Evolutionary conservation across 2,797 vertebrate species (phyloP), one percentile per base, ranked within the genome.

Genomic region (Stomatorhinus walkeri): DNA sequence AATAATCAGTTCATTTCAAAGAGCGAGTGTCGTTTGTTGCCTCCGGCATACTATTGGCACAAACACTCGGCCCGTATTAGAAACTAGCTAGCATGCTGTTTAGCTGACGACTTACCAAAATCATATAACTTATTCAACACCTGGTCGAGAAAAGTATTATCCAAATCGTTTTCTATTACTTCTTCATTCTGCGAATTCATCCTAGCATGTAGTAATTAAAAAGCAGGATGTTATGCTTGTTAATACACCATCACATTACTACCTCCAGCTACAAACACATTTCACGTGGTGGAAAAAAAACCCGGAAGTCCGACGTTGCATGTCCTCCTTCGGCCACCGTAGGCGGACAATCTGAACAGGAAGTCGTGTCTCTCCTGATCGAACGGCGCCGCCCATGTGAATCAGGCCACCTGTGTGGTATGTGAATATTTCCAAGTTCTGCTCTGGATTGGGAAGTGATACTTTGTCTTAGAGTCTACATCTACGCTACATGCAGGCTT

Each of bases 61-160:
- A 14, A 14, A 40, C 28, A 40, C 14, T 40, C 68, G 28, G 32
- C 28, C 64, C 10, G 64, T 36, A 72, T 14, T 72, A 72, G 4
- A 72, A 72, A 72, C 2, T 32, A 40, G 32, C 72, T 79, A 36
- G 40, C 40, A 46, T 46, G 19, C 87, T 32, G 32, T 59, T 83
- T 49, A 85, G 43, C n/a, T 40, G 46, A 40, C 32, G 36, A 90
- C 95, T 94, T 72, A 96, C 96, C 96, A 76, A 96, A 95, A 91
- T 96, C 96, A 83, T 96, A 96, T 3, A 96, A 91, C 22, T 91
- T 88, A 24, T 95, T 94, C 90, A 96, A 83, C 32, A 95, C 91
- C 0, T 91, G 76, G 52, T 95, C 94, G 1, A 96, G 91, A 89
- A 94, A 95, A 36, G 87, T 9, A 36, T 51, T 10, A 14, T 95